Conservation (phyloP, 2,797 vertebrate species). For the Carcharodon carcharias region DNA sequence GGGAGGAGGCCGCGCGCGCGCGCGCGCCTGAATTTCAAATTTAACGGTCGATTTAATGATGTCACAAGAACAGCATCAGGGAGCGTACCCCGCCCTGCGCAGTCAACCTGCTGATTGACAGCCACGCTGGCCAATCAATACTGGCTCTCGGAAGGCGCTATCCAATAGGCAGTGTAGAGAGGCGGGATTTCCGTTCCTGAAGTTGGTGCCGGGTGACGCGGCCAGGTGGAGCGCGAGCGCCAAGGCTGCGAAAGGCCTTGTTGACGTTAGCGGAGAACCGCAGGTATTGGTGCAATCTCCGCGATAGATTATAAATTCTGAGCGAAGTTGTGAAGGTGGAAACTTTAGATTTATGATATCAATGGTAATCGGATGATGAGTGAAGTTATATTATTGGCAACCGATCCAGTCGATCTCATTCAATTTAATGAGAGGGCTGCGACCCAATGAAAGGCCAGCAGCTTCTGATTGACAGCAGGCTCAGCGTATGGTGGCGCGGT, state of each 20-base stretch:
- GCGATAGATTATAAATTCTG: no score
- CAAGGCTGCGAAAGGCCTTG: no score
- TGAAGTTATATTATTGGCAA: not conserved
- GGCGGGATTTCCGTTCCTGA: not conserved
- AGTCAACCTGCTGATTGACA: not conserved
- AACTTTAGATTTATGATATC: no score
- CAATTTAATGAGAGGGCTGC: no score
- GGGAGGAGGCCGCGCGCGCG: no score
- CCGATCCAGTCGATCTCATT: not conserved
- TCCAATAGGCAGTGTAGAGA: not conserved
- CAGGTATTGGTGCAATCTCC: no score
- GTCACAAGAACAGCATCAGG: not conserved
- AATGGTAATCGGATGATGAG: not conserved
- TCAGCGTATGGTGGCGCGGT: not conserved
- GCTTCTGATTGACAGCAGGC: not conserved
- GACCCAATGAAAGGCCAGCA: not conserved
- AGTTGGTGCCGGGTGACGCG: not conserved
- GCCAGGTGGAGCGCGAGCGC: no score
- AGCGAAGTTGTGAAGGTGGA: no score
- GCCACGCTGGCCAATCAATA: not conserved
- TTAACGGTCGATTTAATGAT: not conserved
- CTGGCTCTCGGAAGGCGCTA: fast-evolving
- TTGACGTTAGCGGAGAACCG: no score
- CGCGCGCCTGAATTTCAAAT: not conserved
- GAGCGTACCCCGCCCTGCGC: not conserved